Base-by-base conservation (phyloP, 2,797 vertebrate genomes). In the Sebastes hopkinsi region DNA sequence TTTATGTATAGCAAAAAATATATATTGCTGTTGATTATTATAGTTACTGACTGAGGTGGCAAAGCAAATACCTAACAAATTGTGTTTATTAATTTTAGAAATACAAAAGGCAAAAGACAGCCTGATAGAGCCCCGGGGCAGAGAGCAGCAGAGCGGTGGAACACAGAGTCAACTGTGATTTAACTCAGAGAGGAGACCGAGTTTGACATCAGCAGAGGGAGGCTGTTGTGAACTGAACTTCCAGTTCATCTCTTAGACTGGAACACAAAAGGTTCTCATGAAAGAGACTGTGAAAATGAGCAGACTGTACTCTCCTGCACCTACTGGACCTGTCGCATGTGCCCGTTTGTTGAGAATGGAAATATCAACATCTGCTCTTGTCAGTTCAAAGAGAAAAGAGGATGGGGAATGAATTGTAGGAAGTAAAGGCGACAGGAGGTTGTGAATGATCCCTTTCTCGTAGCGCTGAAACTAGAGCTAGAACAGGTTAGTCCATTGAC, bases 361-460 rank as follows among this genome's bases (percentile, higher is more conserved):
- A 75, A 75, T 36, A 25, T 61, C 27, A 62, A 70, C 72, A 61
- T 67, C 34, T 60, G 72, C 18, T 59, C 25, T 14, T 69, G 30
- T 58, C 67, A 42, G 29, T 23, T 78, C 36, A 62, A 20, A 54
- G 14, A 73, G 20, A 58, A 56, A 54, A 67, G 2, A 23, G 9
- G 66, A 67, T 20, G 14, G 13, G 13, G 9, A 7, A 52, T 4
- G 9, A 64, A 20, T 54, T 50, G 7, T 4, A 6, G 18, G 36
- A 67, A 10, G 18, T 13, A 66, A 23, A 23, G 12, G 25, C 3
- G 5, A 32, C 8, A 46, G 50, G 42, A 56, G 58, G 22, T 5
- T 34, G 8, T n/a, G 30, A 52, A 72, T 18, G 32, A 62, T 30
- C 61, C 30, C 42, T 46, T 62, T 64, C 20, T 61, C 1, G 1